Evolutionary conservation across 2,888 invertebrate species (phyloP), one percentile per base, ranked within the genome.

Genomic region (Drosophila anceps): DNA sequence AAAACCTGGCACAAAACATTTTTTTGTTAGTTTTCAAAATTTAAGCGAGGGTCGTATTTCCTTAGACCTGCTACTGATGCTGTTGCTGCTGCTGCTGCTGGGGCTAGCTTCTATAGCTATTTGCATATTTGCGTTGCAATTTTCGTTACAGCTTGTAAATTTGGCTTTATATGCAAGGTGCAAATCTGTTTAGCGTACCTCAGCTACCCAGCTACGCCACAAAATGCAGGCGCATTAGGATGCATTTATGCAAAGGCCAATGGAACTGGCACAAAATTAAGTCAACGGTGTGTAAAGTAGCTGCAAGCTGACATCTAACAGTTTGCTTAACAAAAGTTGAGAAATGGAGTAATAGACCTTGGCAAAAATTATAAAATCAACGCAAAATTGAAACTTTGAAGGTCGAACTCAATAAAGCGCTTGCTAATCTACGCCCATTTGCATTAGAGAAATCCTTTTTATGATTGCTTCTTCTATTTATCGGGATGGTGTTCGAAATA

Each of bases 111-210:
- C 55, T 33, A 24, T 27, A 12, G 39, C 59, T 72, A 85, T 86
- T 86, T 86, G 90, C 86, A 86, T 86, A 86, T 85, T 86, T 82
- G 76, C 70, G 66, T 72, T 76, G 76, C 81, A 89, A 82, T 88
- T 89, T 90, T 88, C 76, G 64, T 61, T 72, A 69, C 63, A 86
- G 82, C 84, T 83, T 85, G 82, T 83, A 87, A 87, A 85, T 89
- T 82, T 72, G 70, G 67, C 71, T 79, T 73, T 88, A 79, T 84
- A 77, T 76, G 79, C 82, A 72, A 84, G 85, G 85, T 81, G 85
- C 71, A 90, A 87, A 87, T 87, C 88, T 88, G 83, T 88, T 90
- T 83, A 87, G 79, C 76, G 78, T 60, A 41, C 37, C 37, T 31
- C 20, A 12, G 37, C 18, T 15, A 10, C 60, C 37, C 15, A 61